phyloP scores from a whole-genome alignment of 2,797 vertebrate genomes.

The Gallinago stenura region DNA sequence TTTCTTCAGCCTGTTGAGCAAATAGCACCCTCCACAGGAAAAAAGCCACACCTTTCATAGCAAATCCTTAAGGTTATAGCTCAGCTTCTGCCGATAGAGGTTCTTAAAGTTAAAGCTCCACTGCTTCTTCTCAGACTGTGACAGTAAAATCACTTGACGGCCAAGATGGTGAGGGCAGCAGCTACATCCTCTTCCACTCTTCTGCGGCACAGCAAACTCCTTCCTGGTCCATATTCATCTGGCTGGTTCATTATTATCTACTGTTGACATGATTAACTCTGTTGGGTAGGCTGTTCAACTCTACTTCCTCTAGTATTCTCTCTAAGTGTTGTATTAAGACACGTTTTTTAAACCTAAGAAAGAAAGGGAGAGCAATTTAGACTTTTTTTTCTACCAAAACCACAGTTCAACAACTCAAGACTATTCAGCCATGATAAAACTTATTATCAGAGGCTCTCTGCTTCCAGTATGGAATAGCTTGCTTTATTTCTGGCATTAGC shows the following conservation, averaged over 20 bases:
- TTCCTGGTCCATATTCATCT: conserved; percentile 65
- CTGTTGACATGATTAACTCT: conserved; percentile 87
- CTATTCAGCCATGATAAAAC: not conserved
- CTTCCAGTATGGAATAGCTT: not conserved
- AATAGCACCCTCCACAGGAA: conserved; percentile 77
- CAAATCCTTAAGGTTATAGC: conserved; percentile 76
- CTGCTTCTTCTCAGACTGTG: conserved; percentile 73
- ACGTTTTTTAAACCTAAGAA: conserved; percentile 95
- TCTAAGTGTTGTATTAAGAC: conserved; percentile 98
- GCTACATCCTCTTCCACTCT: conserved; percentile 64
- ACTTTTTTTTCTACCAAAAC: not conserved
- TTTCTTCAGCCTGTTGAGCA: conserved; percentile 73
- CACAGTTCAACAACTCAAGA: not conserved
- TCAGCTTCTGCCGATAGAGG: conserved; percentile 72
- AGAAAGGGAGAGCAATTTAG: conserved; percentile 2
- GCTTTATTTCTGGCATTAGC: not conserved
- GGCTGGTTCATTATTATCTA: conserved; percentile 80
- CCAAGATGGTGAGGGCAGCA: conserved; percentile 65
- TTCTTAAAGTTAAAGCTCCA: conserved; percentile 64
- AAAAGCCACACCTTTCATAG: conserved; percentile 74
- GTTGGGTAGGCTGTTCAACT: conserved; percentile 80
- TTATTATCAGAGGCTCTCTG: not conserved
- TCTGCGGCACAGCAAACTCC: conserved; percentile 74
- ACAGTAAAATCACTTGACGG: conserved; percentile 73
- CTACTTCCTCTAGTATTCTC: conserved; percentile 86